Conservation (phyloP, 1,140 invertebrate genomes). For the Bombus soroeensis region DNA sequence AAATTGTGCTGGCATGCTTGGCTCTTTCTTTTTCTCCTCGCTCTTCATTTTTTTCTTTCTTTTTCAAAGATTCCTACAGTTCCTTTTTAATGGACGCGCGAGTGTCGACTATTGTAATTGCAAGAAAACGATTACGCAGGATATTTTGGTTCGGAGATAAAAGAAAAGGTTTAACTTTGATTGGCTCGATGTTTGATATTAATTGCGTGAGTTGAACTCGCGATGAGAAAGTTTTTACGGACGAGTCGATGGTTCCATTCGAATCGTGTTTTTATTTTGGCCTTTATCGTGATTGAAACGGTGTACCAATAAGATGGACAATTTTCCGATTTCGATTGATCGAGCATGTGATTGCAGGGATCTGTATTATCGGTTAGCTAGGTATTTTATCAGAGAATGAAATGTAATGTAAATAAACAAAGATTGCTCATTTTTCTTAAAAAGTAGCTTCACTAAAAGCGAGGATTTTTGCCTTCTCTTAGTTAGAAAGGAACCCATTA, state of each 20-base stretch:
- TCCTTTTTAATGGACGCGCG: too few species aligned
- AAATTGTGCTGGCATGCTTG: not conserved
- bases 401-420: not conserved
- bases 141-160: too few species aligned
- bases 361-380: not conserved
- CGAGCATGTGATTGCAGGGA: not conserved
- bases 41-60: not conserved
- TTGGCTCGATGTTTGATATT: not conserved
- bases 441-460: too few species aligned
- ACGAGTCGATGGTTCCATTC: not conserved
- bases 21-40: too few species aligned
- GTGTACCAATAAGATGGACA: not conserved
- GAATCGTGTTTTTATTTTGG: not conserved
- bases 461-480: too few species aligned
- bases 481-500: not conserved
- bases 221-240: not conserved
- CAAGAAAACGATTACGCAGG: not conserved
- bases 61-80: not conserved
- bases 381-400: not conserved
- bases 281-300: not conserved
- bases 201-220: not conserved
- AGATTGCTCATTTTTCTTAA: not conserved
- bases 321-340: not conserved
- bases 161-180: too few species aligned
- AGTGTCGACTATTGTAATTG: too few species aligned